Conservation (phyloP, 2,888 invertebrate species). For the Acanthoscelides obtectus region DNA sequence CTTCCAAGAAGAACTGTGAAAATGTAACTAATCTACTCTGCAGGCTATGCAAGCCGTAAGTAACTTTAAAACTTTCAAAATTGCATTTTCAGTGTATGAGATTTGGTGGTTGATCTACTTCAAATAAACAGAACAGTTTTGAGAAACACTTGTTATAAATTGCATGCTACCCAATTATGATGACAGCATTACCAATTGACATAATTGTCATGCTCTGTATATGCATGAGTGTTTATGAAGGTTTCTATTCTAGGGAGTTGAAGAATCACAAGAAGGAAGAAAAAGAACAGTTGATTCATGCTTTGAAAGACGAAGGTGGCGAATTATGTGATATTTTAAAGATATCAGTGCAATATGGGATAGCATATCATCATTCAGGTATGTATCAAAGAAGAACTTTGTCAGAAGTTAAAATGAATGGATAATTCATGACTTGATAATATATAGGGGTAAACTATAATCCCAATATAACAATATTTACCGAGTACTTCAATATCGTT, state of each 20-base stretch:
- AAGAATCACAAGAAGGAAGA: conserved; percentile 54
- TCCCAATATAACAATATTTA: no score
- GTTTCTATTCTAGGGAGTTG: conserved; percentile 48
- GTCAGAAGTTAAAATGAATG: neutral
- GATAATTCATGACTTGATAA: no score
- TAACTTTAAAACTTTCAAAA: conserved; percentile 6
- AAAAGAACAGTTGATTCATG: conserved; percentile 57
- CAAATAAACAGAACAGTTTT: neutral
- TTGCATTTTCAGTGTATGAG: no score
- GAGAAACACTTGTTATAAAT: no score
- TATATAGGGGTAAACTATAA: no score
- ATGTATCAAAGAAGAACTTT: conserved; percentile 4
- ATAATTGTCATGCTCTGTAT: no score
- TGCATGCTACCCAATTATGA: no score
- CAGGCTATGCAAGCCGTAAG: conserved; percentile 51
- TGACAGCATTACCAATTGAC: no score
- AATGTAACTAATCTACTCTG: conserved; percentile 78
- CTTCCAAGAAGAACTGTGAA: conserved; percentile 90
- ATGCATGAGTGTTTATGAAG: no score
- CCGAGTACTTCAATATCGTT: no score
- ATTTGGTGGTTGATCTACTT: no score
- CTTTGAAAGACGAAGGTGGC: conserved; percentile 60
- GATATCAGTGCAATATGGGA: conserved; percentile 69
- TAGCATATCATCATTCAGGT: conserved; percentile 91
- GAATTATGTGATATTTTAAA: conserved; percentile 62